Evolutionary conservation across 2,797 vertebrate species (phyloP).

Genomic region (Microctenopoma lineatum): DNA sequence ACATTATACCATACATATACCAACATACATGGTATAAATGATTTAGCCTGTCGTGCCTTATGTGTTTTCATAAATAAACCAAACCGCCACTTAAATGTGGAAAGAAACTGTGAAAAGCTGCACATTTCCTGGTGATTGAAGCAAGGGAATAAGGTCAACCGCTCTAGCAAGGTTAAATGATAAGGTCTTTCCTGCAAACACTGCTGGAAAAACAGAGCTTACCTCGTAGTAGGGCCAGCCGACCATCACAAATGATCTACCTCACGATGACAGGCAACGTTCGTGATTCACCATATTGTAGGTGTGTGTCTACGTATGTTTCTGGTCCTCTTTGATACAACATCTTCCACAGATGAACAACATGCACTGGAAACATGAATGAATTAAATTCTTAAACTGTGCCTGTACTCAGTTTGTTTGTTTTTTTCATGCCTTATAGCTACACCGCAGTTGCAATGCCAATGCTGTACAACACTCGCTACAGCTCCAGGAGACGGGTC

Average conservation of each 20-base stretch:
- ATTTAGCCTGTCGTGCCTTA: no score
- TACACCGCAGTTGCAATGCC: slow-evolving; percentile 99
- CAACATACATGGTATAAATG: no score
- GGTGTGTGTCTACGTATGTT: slow-evolving; percentile 1
- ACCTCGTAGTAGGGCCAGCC: slow-evolving; percentile 12
- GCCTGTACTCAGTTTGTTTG: neutral
- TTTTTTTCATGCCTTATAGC: slow-evolving; percentile 74
- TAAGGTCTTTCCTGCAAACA: slow-evolving; percentile 31
- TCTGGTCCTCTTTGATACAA: slow-evolving; percentile 7
- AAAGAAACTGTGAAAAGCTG: slow-evolving; percentile 6
- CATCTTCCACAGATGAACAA: slow-evolving; percentile 12
- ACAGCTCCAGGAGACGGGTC: slow-evolving; percentile 96
- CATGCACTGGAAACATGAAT: slow-evolving; percentile 9
- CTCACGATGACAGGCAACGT: slow-evolving; percentile 43
- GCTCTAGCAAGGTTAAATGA: slow-evolving; percentile 49
- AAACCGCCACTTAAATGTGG: neutral
- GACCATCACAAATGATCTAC: slow-evolving; percentile 28
- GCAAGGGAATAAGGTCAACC: slow-evolving; percentile 47
- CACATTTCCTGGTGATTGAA: slow-evolving; percentile 54
- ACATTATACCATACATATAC: no score
- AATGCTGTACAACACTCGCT: slow-evolving; percentile 98
- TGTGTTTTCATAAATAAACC: no score
- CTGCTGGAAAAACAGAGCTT: slow-evolving; percentile 10
- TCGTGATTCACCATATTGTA: slow-evolving; percentile 24
- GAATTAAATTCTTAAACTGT: neutral